Conservation (phyloP, 1,140 invertebrate genomes). For the Druon quercuslanigerum region DNA sequence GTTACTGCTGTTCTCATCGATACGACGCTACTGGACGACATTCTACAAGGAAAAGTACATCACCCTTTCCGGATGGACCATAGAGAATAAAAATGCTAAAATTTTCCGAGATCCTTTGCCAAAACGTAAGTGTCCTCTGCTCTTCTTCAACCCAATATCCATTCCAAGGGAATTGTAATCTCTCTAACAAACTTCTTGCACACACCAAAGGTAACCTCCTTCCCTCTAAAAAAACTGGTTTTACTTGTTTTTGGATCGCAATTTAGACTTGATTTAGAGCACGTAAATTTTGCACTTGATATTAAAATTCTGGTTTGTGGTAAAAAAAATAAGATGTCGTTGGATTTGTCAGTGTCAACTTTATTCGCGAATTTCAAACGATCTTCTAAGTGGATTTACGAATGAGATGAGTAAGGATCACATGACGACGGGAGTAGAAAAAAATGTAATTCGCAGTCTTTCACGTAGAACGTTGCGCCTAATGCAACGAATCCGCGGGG, state of each 20-base stretch:
- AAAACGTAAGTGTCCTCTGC: constrained; percentile 24
- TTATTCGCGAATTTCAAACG: background rate
- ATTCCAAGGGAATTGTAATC: constrained; percentile 5
- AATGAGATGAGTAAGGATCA: background rate
- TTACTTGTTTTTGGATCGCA: too few species aligned
- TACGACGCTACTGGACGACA: constrained; percentile 28
- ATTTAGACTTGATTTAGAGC: background rate
- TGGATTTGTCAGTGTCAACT: background rate
- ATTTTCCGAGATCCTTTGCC: constrained; percentile 20
- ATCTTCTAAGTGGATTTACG: background rate
- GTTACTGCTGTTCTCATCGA: constrained; percentile 57
- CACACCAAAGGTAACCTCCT: background rate
- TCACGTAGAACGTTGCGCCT: constrained; percentile 26
- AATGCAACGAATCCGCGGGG: constrained; percentile 54
- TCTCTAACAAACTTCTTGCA: background rate
- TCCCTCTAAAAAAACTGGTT: background rate
- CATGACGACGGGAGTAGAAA: background rate
- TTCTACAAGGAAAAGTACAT: constrained; percentile 42
- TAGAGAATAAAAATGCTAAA: constrained; percentile 45
- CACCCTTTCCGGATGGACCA: constrained; percentile 46
- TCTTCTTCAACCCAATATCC: background rate
- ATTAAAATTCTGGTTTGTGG: too few species aligned
- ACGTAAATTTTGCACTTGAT: background rate
- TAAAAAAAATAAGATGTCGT: background rate
- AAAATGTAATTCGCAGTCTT: constrained; percentile 13